phyloP scores from a whole-genome alignment of 23 tunicate species.

The Ciona savignyi region DNA sequence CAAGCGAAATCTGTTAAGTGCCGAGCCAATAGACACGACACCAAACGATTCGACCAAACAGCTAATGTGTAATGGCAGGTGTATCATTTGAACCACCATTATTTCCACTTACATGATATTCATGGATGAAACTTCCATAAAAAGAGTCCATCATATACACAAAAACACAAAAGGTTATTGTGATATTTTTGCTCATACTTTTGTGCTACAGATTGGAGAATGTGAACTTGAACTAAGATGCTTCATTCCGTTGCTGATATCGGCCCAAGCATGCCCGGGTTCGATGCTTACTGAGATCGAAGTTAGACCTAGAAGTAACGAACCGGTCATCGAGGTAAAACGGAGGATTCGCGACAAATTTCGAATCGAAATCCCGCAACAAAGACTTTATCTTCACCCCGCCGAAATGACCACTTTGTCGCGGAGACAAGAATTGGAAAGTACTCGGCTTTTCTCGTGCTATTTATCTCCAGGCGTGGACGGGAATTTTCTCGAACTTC shows the following conservation, averaged over 20 bases:
- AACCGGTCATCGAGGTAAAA: conserved; percentile 43
- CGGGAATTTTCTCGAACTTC: conserved; percentile 51
- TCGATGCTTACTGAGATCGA: conserved; percentile 75
- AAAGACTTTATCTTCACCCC: conserved; percentile 54
- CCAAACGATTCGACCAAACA: too few species aligned
- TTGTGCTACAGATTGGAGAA: not conserved
- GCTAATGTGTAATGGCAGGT: too few species aligned
- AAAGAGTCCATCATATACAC: too few species aligned
- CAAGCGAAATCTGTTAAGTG: too few species aligned
- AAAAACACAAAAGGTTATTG: too few species aligned
- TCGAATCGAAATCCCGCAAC: conserved; percentile 42
- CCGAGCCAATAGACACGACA: too few species aligned
- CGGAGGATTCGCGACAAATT: conserved; percentile 58
- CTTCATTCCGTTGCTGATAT: conserved; percentile 35
- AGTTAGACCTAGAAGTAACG: conserved; percentile 50
- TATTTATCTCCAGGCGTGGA: conserved; percentile 39
- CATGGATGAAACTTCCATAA: too few species aligned
- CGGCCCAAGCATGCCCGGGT: conserved; percentile 62
- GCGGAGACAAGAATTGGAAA: conserved; percentile 49
- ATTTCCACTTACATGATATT: too few species aligned
- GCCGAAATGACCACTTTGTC: conserved; percentile 56
- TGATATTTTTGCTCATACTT: too few species aligned
- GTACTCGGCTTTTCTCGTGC: conserved; percentile 25
- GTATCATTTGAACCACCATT: too few species aligned
- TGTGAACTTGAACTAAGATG: conserved; percentile 31